Base-by-base conservation (phyloP, 2,888 invertebrate genomes). In the Orgyia antiqua region DNA sequence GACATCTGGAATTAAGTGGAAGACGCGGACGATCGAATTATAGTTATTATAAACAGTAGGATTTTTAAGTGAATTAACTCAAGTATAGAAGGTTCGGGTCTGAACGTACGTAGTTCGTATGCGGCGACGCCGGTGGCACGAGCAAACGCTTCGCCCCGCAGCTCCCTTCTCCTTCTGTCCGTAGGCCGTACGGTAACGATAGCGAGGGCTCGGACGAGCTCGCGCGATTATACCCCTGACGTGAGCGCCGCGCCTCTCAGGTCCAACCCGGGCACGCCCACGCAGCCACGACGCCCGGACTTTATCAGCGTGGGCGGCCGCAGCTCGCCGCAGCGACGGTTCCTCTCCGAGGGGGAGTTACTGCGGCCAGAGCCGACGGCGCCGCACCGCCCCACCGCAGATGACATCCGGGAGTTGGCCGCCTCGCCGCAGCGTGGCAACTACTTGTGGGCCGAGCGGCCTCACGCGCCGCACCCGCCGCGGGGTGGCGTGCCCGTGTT, bases 261-360 rank as follows among this genome's bases (percentile, higher is more conserved):
- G 91, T 95, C 95, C 58, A 95, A 95, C 87, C 96, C 95, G 60
- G 94, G 95, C 72, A 95, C 95, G 65, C 96, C 96, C 62, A 95
- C 95, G 63, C 94, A 94, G 89, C 93, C 94, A 57, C 90, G 94
- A 65, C 90, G 95, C 53, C 95, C 95, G 36, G 95, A 95, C 86
- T 95, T 95, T 87, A 94, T 95, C 72, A 91, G 93, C 58, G 93
- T 94, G 52, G 59, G 68, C 91, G 68, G 78, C 44, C 84, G 90
- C 43, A 88, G 88, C 45, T 91, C 91, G 51, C 93, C 93, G 35
- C 93, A 93, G 77, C 87, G 93, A 10, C 89, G 93, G 42, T 94
- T 94, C 76, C 89, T 95, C 66, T 93, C 93, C 49, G 92, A 96
- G 87, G 91, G 95, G 51, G 93, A 95, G 88, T 80, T 94, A 63